phyloP scores from a whole-genome alignment of 2,797 vertebrate species.

The Falco berigora region DNA sequence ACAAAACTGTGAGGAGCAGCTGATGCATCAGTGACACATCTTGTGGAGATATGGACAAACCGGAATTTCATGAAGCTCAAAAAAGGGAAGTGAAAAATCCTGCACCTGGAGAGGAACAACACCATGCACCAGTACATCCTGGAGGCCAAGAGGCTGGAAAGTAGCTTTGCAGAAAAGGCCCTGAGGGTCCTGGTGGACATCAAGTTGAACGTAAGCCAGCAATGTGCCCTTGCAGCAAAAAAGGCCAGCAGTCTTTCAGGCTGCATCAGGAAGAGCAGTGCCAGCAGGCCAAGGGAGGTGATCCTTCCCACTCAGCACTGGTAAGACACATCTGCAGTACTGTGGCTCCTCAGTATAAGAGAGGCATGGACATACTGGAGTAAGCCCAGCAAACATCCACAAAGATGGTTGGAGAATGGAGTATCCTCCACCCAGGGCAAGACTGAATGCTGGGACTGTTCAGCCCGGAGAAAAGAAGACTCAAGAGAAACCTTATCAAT shows the following conservation, averaged over 20 bases:
- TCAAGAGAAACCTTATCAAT: neutral
- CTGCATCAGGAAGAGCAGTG: neutral
- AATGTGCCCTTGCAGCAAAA: neutral
- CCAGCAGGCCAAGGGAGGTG: neutral
- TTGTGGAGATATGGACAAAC: neutral
- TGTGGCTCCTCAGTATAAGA: neutral
- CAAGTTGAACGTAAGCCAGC: neutral
- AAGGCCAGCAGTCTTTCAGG: accelerated
- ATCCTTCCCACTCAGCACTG: neutral
- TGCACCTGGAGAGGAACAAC: neutral
- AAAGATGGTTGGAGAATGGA: neutral
- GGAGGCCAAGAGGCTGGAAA: neutral
- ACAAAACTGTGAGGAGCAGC: neutral
- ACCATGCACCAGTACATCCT: neutral
- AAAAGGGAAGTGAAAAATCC: neutral
- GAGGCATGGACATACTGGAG: neutral
- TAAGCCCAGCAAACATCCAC: neutral
- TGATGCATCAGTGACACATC: neutral
- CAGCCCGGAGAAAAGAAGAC: neutral
- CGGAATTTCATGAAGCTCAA: neutral
- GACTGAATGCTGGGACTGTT: neutral
- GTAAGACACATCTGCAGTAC: neutral
- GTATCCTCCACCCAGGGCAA: neutral
- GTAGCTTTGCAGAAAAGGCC: neutral
- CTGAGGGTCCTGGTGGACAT: neutral